Conservation (phyloP, 53 echinoderm and acorn worm species). For the Mesocentrotus franciscanus region DNA sequence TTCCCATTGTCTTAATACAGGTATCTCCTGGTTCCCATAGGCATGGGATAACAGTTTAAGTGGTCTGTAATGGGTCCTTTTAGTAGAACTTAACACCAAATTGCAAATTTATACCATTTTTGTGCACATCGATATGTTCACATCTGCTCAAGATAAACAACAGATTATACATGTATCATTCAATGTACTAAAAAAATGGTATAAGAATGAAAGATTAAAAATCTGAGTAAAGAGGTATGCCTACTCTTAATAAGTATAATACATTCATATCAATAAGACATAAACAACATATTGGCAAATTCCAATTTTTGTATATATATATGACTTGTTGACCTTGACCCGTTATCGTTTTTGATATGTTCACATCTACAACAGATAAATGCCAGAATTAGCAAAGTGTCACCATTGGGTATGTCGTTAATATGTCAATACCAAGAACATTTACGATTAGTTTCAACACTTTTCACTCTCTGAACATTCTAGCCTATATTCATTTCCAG, state of each 20-base stretch:
- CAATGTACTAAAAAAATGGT: too few relatives aligned
- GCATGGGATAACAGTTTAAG: background rate
- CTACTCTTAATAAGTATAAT: background rate
- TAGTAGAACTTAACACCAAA: too few relatives aligned
- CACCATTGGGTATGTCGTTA: background rate
- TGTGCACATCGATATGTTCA: too few relatives aligned
- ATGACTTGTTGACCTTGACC: background rate
- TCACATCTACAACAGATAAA: background rate
- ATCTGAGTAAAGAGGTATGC: too few relatives aligned
- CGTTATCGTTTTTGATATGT: background rate
- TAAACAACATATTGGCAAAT: background rate
- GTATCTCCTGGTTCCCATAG: too few relatives aligned
- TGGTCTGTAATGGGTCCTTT: background rate
- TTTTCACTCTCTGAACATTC: background rate
- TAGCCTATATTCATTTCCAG: background rate
- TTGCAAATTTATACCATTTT: too few relatives aligned
- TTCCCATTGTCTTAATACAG: background rate
- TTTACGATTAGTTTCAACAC: too few relatives aligned
- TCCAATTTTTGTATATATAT: background rate
- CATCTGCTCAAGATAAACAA: too few relatives aligned
- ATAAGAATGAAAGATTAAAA: too few relatives aligned
- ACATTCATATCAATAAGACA: background rate
- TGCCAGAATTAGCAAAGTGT: background rate
- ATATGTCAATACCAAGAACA: too few relatives aligned
- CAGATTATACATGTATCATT: too few relatives aligned